Evolutionary conservation across 2,113 vertebrate species (phyloP), one percentile per base, ranked within the genome.

Genomic region (Myxocyprinus asiaticus): DNA sequence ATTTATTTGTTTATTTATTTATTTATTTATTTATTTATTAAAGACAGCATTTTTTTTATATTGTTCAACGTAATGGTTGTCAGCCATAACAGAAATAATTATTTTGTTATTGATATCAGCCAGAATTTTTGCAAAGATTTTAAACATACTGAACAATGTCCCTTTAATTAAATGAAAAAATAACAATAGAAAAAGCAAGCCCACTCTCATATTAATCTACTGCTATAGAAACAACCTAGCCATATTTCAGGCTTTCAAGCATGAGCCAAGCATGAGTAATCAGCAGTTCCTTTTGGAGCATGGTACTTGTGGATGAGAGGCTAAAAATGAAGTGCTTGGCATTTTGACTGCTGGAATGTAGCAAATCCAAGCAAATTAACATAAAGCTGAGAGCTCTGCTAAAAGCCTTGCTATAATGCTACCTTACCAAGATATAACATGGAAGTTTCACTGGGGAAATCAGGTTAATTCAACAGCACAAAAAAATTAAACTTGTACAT

Each of bases 231-330:
- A 71, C 53, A 58, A 45, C 53, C 55, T 58, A 14, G 69, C 33
- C 53, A 17, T 71, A 58, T 58, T 71, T 71, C 53, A 71, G 58
- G 53, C 14, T 44, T 58, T 15, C 14, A 71, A 45, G 68, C 53
- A 42, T 71, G 68, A 71, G 68, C 53, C 68, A 71, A 71, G 69
- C 69, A 73, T 73, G 70, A 59, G 70, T 73, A 73, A 73, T 73
- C 55, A 47, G n/a, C 55, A 59, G 43, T 59, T 73, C 9, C 55
- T 73, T 47, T 73, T 61, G 70, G 55, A 73, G 55, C 9, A 0
- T 0, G n/a, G 42, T 17, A 17, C 22, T 72, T 47, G 33, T 58
- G 53, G 50, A 58, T 43, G 6, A 59, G 55, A 72, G 55, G 70
- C 43, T 59, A 73, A 61, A 73, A 47, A 73, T 61, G 55, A 71